phyloP scores from a whole-genome alignment of 2,888 invertebrate genomes.

The Anoncus sp. region DNA sequence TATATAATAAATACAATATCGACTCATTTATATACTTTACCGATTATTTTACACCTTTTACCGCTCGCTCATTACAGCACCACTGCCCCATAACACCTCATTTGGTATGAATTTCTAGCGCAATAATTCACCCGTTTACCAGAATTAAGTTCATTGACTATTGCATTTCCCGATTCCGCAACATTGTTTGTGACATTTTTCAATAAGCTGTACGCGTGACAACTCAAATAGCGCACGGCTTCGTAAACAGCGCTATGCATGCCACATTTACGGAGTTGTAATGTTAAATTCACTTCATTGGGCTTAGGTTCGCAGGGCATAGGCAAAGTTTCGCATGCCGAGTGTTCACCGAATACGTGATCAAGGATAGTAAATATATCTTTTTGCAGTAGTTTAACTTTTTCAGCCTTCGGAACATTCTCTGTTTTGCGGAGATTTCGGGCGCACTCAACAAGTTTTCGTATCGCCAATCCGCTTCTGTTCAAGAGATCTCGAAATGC shows the following conservation, averaged over 20 bases:
- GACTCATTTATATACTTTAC: too few relatives aligned
- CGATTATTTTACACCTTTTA: too few relatives aligned
- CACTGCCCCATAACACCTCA: not conserved
- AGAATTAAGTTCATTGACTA: not conserved
- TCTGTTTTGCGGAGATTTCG: not conserved
- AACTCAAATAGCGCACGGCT: conserved; percentile 32
- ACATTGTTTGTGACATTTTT: not conserved
- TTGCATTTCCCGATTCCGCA: not conserved
- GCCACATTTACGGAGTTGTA: not conserved
- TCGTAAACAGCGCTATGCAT: not conserved
- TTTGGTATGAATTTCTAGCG: not conserved
- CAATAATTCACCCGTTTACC: not conserved
- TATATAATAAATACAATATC: too few relatives aligned
- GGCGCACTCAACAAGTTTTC: conserved; percentile 15
- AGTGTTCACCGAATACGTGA: conserved; percentile 66
- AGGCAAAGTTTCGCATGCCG: conserved; percentile 31
- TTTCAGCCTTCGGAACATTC: too few relatives aligned
- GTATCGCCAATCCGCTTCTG: conserved; percentile 28
- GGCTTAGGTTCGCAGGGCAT: not conserved
- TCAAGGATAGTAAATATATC: too few relatives aligned
- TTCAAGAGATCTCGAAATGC: conserved; percentile 26
- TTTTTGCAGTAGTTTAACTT: too few relatives aligned
- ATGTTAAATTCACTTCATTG: not conserved
- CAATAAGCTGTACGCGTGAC: not conserved
- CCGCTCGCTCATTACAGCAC: too few relatives aligned